A percentile compares a stretch with the other conserved stretches of the same genome.
Evolutionary conservation across 2,797 vertebrate species (phyloP).

Genomic region (Brachyrhaphis roseni): DNA sequence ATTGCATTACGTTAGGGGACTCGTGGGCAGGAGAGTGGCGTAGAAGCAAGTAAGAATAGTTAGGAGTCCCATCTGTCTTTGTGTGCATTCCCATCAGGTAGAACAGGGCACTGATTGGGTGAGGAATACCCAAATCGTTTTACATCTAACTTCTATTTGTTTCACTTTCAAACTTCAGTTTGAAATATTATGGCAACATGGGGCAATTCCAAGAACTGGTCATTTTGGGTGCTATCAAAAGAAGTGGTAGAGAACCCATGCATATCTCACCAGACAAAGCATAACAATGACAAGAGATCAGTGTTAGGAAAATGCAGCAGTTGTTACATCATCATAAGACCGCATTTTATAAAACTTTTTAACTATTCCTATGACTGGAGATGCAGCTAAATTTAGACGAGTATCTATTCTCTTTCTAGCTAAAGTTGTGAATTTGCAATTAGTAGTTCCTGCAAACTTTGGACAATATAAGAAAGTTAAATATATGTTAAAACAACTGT

Average conservation of each 20-base stretch:
- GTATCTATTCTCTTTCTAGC: background rate
- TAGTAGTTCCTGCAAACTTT: background rate
- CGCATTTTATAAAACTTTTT: background rate
- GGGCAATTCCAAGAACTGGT: background rate
- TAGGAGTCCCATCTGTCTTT: background rate
- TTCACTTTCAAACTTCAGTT: background rate
- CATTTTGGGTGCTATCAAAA: background rate
- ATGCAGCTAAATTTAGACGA: background rate
- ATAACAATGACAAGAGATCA: background rate
- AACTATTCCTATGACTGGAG: background rate
- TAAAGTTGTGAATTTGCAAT: background rate
- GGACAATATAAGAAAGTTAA: background rate
- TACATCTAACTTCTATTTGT: background rate
- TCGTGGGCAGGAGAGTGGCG: too few relatives aligned
- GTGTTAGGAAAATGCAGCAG: background rate
- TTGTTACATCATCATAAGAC: background rate
- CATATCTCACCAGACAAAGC: background rate
- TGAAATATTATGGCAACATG: background rate
- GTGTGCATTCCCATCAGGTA: background rate
- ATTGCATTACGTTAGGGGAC: background rate
- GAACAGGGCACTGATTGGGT: background rate
- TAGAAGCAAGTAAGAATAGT: too few relatives aligned
- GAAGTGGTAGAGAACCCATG: background rate
- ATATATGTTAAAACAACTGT: background rate
- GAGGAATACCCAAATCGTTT: background rate